Evolutionary conservation across 1,140 invertebrate genomes (phyloP).

Genomic region (Pseudomyrmex concolor): DNA sequence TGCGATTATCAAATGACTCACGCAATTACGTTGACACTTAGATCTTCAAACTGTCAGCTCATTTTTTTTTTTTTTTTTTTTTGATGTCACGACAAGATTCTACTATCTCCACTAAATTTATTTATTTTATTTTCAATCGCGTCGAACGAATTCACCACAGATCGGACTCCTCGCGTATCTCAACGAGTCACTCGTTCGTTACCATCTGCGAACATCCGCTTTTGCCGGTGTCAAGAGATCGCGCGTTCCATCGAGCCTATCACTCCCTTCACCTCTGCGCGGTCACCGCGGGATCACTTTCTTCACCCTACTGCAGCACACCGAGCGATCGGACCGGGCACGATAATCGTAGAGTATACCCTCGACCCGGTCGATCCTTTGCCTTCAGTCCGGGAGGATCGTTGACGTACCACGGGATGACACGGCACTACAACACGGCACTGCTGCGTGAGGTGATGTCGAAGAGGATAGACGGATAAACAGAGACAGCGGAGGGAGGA

Average conservation of each 20-base stretch:
- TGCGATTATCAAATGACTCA: neutral
- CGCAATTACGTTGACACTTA: neutral
- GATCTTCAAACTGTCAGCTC: neutral
- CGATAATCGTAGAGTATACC: conserved; percentile 57
- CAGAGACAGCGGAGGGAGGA: conserved; percentile 54
- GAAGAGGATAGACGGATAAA: conserved; percentile 63
- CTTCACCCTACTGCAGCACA: conserved; percentile 29
- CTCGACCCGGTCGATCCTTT: conserved; percentile 67
- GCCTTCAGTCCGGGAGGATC: conserved; percentile 68
- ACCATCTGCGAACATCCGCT: conserved; percentile 4
- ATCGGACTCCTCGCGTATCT: conserved; percentile 14
- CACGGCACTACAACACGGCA: conserved; percentile 75
- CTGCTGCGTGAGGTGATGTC: conserved; percentile 72
- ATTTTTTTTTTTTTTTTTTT: neutral
- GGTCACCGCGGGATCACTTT: conserved; percentile 41
- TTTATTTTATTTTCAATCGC: neutral
- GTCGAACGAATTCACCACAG: conserved; percentile 15
- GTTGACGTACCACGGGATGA: conserved; percentile 75
- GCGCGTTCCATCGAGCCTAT: conserved; percentile 29
- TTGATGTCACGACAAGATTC: neutral
- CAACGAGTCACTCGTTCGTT: conserved; percentile 30
- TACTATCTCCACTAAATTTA: neutral
- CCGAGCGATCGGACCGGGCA: conserved; percentile 41
- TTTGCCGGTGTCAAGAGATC: conserved; percentile 23
- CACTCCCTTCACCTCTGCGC: conserved; percentile 41